Base-by-base conservation (phyloP, 2,888 invertebrate genomes). In the Pegoplata infirma region DNA sequence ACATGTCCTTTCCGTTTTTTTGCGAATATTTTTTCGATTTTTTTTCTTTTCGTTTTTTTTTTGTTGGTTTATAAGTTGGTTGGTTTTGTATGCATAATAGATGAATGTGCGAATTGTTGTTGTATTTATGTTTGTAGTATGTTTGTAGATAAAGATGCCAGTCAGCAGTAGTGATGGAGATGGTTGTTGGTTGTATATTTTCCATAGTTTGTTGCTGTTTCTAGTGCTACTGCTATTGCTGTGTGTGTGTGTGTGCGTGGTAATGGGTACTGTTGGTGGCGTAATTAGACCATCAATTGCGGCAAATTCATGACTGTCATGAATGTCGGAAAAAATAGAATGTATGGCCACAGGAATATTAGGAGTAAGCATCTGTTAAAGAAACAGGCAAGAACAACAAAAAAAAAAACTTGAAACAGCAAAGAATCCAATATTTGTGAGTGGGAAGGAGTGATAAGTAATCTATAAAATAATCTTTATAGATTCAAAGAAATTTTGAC, bases 211-310 rank as follows among this genome's bases (percentile, higher is more conserved):
- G 23, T 58, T 61, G 63, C 19, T 76, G 71, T 8, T 28, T 36
- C 19, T 49, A 17, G 21, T 46, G n/a, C n/a, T n/a, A n/a, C n/a
- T n/a, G n/a, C n/a, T n/a, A n/a, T n/a, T 76, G 40, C 47, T 56
- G 21, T 16, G 8, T 58, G 51, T 56, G n/a, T 7, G 14, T 49
- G 17, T 1, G 25, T 28, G n/a, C n/a, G 40, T 75, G 46, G 49
- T 47, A 28, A 32, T 21, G 19, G 49, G n/a, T 44, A 82, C 82
- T 84, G 83, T 84, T 86, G 85, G 84, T 84, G 87, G 85, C 85
- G 85, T 87, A 87, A 88, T 87, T 87, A 86, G 86, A 88, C 87
- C 88, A 88, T 88, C 87, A 88, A 87, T 88, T 88, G 87, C 83
- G 84, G 84, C 83, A 85, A 86, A 85, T 86, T 86, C 88, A 86